A percentile compares a stretch with the other conserved stretches of the same genome.
phyloP scores from a whole-genome alignment of 1,140 invertebrate genomes.

The Cotesia typhae region DNA sequence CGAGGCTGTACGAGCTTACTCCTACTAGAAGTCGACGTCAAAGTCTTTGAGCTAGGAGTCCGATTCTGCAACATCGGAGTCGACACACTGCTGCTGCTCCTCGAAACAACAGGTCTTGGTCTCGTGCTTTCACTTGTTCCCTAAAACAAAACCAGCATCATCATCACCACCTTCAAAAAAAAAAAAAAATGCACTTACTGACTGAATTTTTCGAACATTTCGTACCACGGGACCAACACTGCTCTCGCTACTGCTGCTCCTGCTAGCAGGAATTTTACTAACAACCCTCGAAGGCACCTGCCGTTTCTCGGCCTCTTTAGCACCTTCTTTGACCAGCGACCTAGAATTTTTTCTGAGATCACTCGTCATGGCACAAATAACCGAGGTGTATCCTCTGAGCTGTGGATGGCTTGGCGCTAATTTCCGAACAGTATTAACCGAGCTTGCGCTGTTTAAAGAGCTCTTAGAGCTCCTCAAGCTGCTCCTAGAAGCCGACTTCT shows the following conservation, averaged over 20 bases:
- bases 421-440: constrained; percentile 80
- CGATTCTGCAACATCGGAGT: constrained; percentile 45
- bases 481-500: constrained; percentile 73
- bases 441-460: constrained; percentile 82
- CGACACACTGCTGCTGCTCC: constrained; percentile 74
- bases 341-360: constrained; percentile 53
- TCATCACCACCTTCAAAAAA: too few relatives aligned
- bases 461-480: constrained; percentile 83
- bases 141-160: not conserved
- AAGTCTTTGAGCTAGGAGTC: constrained; percentile 39
- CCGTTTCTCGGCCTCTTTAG: constrained; percentile 58
- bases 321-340: constrained; percentile 33
- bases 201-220: constrained; percentile 49
- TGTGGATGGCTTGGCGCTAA: constrained; percentile 64
- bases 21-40: constrained; percentile 37
- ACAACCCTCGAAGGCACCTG: constrained; percentile 41
- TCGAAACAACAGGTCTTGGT: constrained; percentile 65
- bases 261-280: constrained; percentile 71
- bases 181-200: constrained; percentile 44
- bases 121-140: constrained; percentile 34
- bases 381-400: constrained; percentile 58
- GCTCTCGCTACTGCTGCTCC: constrained; percentile 78
- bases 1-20: constrained; percentile 54
- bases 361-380: constrained; percentile 59
- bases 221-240: constrained; percentile 68